Conservation (phyloP, 2,113 vertebrate genomes). For the Lynx canadensis region DNA sequence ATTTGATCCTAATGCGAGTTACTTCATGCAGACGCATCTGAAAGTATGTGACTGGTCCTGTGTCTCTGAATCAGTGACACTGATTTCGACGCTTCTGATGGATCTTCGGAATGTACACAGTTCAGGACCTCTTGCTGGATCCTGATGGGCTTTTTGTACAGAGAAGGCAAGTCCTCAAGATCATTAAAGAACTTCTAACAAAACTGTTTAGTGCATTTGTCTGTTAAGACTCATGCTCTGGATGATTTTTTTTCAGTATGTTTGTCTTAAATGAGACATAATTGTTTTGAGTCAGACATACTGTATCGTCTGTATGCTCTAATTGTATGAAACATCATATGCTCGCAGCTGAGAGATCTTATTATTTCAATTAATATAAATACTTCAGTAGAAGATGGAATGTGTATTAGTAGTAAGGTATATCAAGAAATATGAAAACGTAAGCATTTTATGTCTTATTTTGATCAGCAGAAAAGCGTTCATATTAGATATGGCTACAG, state of each 20-base stretch:
- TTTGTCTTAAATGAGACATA: not conserved
- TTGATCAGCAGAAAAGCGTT: not conserved
- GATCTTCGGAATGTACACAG: not conserved
- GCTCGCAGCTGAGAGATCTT: not conserved
- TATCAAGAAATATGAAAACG: not conserved
- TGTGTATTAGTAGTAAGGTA: not conserved
- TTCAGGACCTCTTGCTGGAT: not conserved
- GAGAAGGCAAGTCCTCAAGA: not conserved
- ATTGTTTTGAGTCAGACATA: not conserved
- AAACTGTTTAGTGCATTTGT: not conserved
- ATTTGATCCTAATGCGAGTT: not conserved
- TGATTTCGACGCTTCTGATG: rapidly evolving
- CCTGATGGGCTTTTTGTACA: not conserved
- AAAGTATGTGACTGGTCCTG: not conserved
- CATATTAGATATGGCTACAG: not conserved
- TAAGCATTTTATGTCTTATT: not conserved
- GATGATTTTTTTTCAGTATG: not conserved
- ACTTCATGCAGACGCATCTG: not conserved
- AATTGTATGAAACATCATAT: not conserved
- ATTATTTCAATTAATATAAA: not conserved
- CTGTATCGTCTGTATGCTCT: not conserved
- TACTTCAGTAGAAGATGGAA: not conserved
- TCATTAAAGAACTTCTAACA: not conserved
- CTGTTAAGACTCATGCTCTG: not conserved
- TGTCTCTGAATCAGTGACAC: not conserved